Conservation (phyloP, 1,140 invertebrate species). For the Cylas formicarius region DNA sequence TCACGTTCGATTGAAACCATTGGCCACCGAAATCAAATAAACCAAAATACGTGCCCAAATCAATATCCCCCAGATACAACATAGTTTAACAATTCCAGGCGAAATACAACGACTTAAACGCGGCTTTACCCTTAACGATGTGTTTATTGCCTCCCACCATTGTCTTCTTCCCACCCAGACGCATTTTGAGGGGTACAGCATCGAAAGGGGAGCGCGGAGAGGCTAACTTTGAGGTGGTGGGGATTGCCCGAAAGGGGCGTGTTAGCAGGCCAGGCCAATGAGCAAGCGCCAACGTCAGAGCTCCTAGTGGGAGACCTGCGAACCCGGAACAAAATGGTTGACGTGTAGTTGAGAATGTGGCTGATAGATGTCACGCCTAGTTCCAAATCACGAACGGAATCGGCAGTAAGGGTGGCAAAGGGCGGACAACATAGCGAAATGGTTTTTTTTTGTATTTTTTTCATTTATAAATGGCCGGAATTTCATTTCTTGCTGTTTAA, state of each 20-base stretch:
- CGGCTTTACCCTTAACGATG: conserved; percentile 41
- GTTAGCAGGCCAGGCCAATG: conserved; percentile 23
- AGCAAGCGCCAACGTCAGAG: conserved; percentile 30
- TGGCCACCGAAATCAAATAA: not conserved
- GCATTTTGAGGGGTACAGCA: conserved; percentile 15
- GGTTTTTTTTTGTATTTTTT: too few species aligned
- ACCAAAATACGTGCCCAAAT: conserved; percentile 34
- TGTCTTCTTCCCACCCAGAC: conserved; percentile 16
- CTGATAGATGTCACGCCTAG: conserved; percentile 32
- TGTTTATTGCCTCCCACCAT: conserved; percentile 39
- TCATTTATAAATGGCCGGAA: too few species aligned
- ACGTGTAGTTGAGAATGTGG: conserved; percentile 6
- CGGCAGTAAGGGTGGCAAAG: too few species aligned
- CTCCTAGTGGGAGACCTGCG: conserved; percentile 31
- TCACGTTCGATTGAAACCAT: too few species aligned
- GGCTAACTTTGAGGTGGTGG: conserved; percentile 14
- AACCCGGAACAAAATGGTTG: conserved; percentile 40
- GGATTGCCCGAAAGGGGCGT: conserved; percentile 16
- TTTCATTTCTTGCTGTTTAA: too few species aligned
- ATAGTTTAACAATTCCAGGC: conserved; percentile 40
- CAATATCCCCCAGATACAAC: conserved; percentile 37
- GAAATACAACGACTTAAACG: conserved; percentile 37
- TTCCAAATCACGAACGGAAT: too few species aligned
- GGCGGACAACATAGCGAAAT: too few species aligned
- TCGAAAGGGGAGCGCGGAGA: conserved; percentile 7